Conservation (phyloP, 2,797 vertebrate genomes). For the Gambusia yucatana region DNA sequence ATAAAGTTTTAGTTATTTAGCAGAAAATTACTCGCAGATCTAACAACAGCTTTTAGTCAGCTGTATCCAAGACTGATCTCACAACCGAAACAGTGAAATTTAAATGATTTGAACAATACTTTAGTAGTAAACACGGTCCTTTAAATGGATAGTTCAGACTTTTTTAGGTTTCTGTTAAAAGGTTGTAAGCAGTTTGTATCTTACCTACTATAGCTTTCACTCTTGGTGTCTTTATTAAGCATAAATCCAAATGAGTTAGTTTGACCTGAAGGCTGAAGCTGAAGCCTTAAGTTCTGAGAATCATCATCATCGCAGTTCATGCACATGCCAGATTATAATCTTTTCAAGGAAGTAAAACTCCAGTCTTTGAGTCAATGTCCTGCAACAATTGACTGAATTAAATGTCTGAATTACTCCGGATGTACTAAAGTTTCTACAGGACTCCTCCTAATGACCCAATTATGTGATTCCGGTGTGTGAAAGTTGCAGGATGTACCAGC, state of each 20-base stretch:
- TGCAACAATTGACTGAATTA: neutral
- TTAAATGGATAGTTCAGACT: neutral
- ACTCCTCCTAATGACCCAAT: neutral
- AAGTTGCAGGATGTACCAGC: neutral
- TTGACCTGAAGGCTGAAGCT: neutral
- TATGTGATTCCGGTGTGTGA: neutral
- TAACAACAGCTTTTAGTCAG: neutral
- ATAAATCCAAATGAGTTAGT: neutral
- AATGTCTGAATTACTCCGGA: neutral
- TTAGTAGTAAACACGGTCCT: neutral
- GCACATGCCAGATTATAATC: neutral
- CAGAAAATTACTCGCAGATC: neutral
- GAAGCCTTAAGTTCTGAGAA: neutral
- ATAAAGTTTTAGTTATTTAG: neutral
- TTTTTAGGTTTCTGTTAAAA: neutral
- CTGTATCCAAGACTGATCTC: neutral
- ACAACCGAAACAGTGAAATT: neutral
- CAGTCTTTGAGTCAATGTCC: neutral
- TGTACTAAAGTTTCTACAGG: neutral
- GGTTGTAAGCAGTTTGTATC: neutral
- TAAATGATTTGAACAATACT: slow-evolving; percentile 6
- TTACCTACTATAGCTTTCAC: neutral
- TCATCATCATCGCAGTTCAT: neutral
- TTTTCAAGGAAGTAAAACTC: neutral
- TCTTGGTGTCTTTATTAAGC: neutral